Base-by-base conservation (phyloP, 2,888 invertebrate genomes). In the Prenolepis imparis region DNA sequence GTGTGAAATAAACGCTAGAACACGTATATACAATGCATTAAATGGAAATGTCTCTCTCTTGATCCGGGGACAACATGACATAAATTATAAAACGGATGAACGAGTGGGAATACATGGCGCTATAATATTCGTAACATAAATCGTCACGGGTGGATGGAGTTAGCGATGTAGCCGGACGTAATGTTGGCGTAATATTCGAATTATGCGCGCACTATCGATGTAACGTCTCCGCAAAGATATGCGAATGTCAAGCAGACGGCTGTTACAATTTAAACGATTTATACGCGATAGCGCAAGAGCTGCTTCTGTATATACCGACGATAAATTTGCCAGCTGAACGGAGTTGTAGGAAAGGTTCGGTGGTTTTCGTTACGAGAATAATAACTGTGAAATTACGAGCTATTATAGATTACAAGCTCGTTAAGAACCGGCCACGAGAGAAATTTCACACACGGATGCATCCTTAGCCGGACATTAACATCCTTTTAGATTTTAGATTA, bases 361-460 rank as follows among this genome's bases (percentile, higher is more conserved):
- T 9, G 55, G 64, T 18, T 28, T 3, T 70, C 70, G 80, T 83
- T 83, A 83, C 39, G 18, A n/a, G 39, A 70, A 80, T 83, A 68
- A 83, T 83, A 83, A 80, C 83, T 80, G n/a, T 57, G 57, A 80
- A 70, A 80, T 80, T 83, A 72, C 70, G 44, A 70, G 80, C 70
- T 80, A 70, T 83, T 83, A 64, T 12, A 64, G 70, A 83, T 83
- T 80, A 80, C 70, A 70, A 55, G 55, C 78, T 78, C 44, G 70
- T 83, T 83, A 70, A 52, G 11, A 36, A 21, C 68, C 32, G 64
- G 32, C 70, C 70, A 61, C n/a, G n/a, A 48, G 67, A 44, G 28
- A 39, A 83, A 80, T 80, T 83, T 83, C 78, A 61, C 72, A 48
- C 70, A 36, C 68, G 41, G 12, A 41, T 59, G 18, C 59, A 44